Base-by-base conservation (phyloP, 1,140 invertebrate species). In the Drosophila pseudoobscura region DNA sequence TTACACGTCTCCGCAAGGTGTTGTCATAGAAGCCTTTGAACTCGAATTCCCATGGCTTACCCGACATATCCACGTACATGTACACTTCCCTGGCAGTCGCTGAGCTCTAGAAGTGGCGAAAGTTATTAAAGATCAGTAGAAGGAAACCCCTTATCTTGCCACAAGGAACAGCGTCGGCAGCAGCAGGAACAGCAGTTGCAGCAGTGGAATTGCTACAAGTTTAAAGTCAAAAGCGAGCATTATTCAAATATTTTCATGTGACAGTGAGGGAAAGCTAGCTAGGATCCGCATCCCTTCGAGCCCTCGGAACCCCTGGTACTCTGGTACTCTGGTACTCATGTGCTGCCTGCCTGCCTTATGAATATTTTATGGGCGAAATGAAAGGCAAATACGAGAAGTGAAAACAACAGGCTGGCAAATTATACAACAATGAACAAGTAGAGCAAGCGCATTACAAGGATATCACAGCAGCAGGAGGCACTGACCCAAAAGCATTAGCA, bases 401-500 rank as follows among this genome's bases (percentile, higher is more conserved):
- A 72, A 77, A 82, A 54, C 71, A 68, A 57, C 31, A 59, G 45
- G 50, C 50, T 41, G 55, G 80, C 73, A 85, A 87, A 85, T 80
- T 77, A 66, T 64, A 75, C 55, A 70, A 87, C 82, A 85, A 85
- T 82, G 82, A 68, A 63, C 63, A 75, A 68, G 49, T 71, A 73
- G 59, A 80, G 71, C 73, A 78, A 78, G 69, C 79, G 79, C 79
- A 82, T 82, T 82, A 82, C 79, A 80, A 66, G 80, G 68, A 80
- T 85, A 77, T 73, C 76, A 80, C 62, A 52, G 56, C 63, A 70
- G 47, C 68, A 69, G 49, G 35, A 39, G 35, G 35, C 35, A 39
- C 35, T 80, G 80, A 84, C 80, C 80, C 80, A 78, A 76, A 79
- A 84, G 76, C 80, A 84, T 84, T 79, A 79, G 66, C 60, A 43